Conservation (phyloP, 2,797 vertebrate species). For the Hydrophis major region DNA sequence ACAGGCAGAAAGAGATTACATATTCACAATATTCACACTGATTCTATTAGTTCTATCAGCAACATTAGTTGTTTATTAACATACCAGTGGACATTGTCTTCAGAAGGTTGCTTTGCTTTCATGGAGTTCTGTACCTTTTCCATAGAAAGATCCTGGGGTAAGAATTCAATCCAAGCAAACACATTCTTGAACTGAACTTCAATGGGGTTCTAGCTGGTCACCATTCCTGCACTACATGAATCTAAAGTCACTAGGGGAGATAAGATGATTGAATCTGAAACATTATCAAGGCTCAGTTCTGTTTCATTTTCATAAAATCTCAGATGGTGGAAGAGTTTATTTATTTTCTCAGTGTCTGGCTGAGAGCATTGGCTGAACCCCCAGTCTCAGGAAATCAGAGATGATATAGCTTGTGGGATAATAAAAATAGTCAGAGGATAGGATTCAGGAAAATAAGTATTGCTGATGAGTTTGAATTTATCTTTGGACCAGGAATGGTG, state of each 20-base stretch:
- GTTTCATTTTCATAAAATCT: constrained; percentile 24
- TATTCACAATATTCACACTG: not conserved
- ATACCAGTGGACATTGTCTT: constrained; percentile 7
- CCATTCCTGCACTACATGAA: constrained; percentile 21
- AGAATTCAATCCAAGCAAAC: constrained; percentile 22
- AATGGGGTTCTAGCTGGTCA: constrained; percentile 14
- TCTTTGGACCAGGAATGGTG: not conserved
- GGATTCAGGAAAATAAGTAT: not conserved
- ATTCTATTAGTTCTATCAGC: constrained; percentile 15
- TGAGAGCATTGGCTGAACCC: constrained; percentile 27
- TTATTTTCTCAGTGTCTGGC: constrained; percentile 23
- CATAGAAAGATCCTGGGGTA: constrained; percentile 14
- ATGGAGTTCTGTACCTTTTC: constrained; percentile 16
- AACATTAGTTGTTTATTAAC: constrained; percentile 23
- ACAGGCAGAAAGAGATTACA: constrained; percentile 1
- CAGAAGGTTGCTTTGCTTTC: not conserved
- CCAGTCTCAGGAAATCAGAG: constrained; percentile 14
- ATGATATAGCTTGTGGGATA: constrained; percentile 12
- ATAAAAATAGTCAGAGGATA: not conserved
- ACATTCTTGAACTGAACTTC: constrained; percentile 26
- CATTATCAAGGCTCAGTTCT: not conserved
- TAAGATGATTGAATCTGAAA: constrained; percentile 17
- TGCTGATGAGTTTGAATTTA: not conserved
- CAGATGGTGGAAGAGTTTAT: constrained; percentile 28
- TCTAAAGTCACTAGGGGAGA: constrained; percentile 11